phyloP scores from a whole-genome alignment of 1,140 invertebrate genomes.

The Solen grandis region DNA sequence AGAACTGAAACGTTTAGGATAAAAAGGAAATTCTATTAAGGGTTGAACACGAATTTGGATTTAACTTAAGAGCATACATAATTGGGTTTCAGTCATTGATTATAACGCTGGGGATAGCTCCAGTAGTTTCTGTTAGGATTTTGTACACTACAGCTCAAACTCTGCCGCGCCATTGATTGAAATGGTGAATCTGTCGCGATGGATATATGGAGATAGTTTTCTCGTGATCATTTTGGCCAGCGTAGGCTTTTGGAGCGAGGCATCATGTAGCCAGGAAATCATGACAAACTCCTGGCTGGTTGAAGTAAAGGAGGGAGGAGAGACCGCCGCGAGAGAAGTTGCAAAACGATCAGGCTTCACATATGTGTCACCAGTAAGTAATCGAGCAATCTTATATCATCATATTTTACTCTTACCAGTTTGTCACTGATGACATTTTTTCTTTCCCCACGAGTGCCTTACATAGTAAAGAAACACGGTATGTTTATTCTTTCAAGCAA shows the following conservation, averaged over 20 bases:
- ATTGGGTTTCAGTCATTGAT: background rate
- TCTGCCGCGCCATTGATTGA: slow-evolving; percentile 19
- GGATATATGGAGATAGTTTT: slow-evolving; percentile 15
- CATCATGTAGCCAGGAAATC: slow-evolving; percentile 39
- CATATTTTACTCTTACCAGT: no score
- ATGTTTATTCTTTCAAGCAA: no score
- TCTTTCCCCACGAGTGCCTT: no score
- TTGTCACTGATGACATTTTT: no score
- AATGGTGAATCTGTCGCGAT: slow-evolving; percentile 47
- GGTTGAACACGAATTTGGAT: background rate
- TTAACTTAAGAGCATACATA: background rate
- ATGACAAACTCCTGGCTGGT: slow-evolving; percentile 50
- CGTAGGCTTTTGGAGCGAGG: slow-evolving; percentile 12
- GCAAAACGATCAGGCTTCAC: slow-evolving; percentile 51
- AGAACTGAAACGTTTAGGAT: background rate
- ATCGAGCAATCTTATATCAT: no score
- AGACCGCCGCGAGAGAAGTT: slow-evolving; percentile 30
- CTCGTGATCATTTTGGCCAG: slow-evolving; percentile 26
- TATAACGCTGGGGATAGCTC: background rate
- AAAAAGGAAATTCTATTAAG: background rate
- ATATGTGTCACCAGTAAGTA: slow-evolving; percentile 53
- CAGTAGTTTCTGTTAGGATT: background rate
- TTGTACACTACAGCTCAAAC: background rate
- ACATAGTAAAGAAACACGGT: no score
- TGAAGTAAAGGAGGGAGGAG: slow-evolving; percentile 29